Percentiles rank a stretch among this genome's conserved stretches.
Conservation (phyloP, 1,140 invertebrate genomes). For the Trachymyrmex cornetzi region DNA sequence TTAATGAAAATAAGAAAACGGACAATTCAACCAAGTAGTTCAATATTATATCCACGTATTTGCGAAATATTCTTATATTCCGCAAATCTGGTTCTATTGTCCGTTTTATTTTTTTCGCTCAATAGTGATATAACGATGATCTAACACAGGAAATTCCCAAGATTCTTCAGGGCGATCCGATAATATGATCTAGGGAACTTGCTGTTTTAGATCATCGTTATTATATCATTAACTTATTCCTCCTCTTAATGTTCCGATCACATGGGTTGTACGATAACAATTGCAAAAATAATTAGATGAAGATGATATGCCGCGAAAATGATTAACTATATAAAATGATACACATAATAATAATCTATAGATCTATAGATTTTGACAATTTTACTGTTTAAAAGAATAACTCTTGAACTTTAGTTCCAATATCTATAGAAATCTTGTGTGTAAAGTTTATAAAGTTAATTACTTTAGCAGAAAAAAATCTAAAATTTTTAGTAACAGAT, state of each 20-base stretch:
- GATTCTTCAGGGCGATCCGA: neutral
- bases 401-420: neutral
- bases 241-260: too few species aligned
- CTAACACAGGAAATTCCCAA: constrained; percentile 35
- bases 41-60: too few species aligned
- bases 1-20: constrained; percentile 31
- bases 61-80: neutral
- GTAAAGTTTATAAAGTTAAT: neutral
- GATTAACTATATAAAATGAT: neutral
- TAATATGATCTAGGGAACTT: too few species aligned
- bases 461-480: constrained; percentile 9
- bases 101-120: constrained; percentile 57
- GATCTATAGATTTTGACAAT: constrained; percentile 17
- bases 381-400: constrained; percentile 8
- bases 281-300: constrained; percentile 32
- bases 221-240: too few species aligned
- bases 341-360: neutral
- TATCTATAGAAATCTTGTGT: neutral
- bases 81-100: constrained; percentile 56
- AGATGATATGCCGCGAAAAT: constrained; percentile 9
- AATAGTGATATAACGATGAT: constrained; percentile 52
- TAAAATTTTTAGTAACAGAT: constrained; percentile 12
- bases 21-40: too few species aligned
- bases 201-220: too few species aligned
- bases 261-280: constrained; percentile 13